Percentiles rank a stretch among this genome's conserved stretches.
Evolutionary conservation across 2,797 vertebrate species (phyloP).

Genomic region (Tarsius wallacei): DNA sequence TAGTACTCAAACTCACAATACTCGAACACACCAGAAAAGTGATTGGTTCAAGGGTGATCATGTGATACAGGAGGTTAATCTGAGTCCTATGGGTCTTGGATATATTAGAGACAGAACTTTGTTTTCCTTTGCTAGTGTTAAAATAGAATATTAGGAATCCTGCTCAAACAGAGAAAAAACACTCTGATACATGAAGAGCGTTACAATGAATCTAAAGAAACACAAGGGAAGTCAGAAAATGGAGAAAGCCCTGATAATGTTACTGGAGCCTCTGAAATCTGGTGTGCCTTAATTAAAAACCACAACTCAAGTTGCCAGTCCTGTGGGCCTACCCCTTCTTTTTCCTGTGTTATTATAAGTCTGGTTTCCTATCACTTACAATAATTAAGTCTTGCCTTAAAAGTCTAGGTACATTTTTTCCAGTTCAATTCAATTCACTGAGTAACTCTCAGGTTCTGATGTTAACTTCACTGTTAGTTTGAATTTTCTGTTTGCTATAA

Average conservation of each 20-base stretch:
- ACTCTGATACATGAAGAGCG: not conserved
- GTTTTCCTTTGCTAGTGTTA: not conserved
- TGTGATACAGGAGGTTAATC: not conserved
- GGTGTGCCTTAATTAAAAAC: not conserved
- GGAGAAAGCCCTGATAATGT: not conserved
- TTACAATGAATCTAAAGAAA: not conserved
- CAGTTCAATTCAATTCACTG: not conserved
- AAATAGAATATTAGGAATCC: not conserved
- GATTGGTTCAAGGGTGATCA: not conserved
- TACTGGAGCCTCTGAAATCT: not conserved
- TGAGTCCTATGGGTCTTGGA: not conserved
- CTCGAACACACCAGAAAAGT: not conserved
- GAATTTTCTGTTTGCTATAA: not conserved
- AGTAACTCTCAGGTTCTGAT: not conserved
- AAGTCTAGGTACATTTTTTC: not conserved
- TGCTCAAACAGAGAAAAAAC: not conserved
- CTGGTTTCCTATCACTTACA: not conserved
- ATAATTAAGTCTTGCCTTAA: constrained; percentile 8
- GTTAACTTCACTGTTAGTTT: not conserved
- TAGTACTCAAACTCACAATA: not conserved
- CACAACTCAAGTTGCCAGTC: not conserved
- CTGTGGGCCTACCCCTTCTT: not conserved
- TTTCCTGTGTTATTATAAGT: not conserved
- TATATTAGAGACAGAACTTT: not conserved
- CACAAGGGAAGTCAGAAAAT: not conserved